Evolutionary conservation across 2,888 invertebrate genomes (phyloP).

Genomic region (Euproctis similis): DNA sequence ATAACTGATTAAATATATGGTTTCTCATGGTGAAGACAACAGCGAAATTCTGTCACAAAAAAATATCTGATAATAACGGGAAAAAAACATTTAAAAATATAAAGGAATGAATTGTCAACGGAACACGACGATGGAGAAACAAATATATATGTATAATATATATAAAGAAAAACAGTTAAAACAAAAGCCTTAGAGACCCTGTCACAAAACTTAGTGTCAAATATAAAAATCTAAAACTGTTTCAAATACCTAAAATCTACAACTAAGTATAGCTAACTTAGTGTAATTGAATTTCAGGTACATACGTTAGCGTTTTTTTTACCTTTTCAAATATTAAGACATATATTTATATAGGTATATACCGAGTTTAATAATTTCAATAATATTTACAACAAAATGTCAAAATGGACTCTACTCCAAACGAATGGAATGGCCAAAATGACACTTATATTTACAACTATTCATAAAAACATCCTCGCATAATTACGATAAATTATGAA

Average conservation of each 20-base stretch:
- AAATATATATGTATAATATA: too few relatives aligned
- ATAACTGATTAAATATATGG: neutral
- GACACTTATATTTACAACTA: neutral
- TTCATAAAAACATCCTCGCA: too few relatives aligned
- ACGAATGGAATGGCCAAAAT: slow-evolving; percentile 20
- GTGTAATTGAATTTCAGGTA: slow-evolving; percentile 73
- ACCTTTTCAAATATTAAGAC: too few relatives aligned
- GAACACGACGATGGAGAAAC: too few relatives aligned
- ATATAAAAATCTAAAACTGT: slow-evolving; percentile 59
- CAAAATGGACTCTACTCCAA: slow-evolving; percentile 30
- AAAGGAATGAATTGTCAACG: too few relatives aligned
- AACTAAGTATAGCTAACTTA: slow-evolving; percentile 61
- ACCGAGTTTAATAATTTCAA: slow-evolving; percentile 29
- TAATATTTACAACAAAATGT: slow-evolving; percentile 63
- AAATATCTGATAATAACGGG: too few relatives aligned
- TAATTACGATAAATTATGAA: too few relatives aligned
- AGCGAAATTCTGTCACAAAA: slow-evolving; percentile 57
- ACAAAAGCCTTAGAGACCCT: slow-evolving; percentile 61
- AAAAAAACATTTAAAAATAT: too few relatives aligned
- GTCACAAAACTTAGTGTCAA: slow-evolving; percentile 65
- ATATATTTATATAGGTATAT: too few relatives aligned
- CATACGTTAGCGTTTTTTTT: slow-evolving; percentile 60
- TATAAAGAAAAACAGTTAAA: too few relatives aligned
- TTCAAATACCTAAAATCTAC: slow-evolving; percentile 56
- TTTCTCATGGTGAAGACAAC: slow-evolving; percentile 32